Evolutionary conservation across 2,797 vertebrate genomes (phyloP).

Genomic region (Pseudomugil tenellus): DNA sequence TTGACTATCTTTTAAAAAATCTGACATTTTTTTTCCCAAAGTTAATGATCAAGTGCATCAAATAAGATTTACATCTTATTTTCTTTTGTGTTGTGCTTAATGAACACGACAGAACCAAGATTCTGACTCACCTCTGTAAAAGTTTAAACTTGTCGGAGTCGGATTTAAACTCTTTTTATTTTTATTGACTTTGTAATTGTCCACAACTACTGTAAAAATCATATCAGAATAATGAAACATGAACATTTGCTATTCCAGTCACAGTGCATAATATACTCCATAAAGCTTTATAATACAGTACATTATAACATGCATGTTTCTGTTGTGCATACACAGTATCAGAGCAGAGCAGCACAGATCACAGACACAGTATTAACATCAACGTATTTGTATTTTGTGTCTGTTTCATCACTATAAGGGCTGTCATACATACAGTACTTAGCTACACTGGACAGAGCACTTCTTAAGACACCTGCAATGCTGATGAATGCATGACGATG

Average conservation of each 20-base stretch:
- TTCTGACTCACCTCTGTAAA: conserved; percentile 30
- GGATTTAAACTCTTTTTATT: conserved; percentile 49
- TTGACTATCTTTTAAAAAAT: conserved; percentile 54
- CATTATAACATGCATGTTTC: conserved; percentile 71
- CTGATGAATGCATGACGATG: conserved; percentile 49
- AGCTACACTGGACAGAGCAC: conserved; percentile 44
- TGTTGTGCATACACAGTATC: conserved; percentile 67
- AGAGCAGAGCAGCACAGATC: conserved; percentile 51
- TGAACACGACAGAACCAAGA: conserved; percentile 14
- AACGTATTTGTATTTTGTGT: conserved; percentile 52
- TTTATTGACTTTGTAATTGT: conserved; percentile 58
- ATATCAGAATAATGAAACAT: conserved; percentile 68
- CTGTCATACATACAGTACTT: conserved; percentile 50
- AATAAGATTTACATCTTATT: conserved; percentile 38
- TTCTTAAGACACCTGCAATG: conserved; percentile 71
- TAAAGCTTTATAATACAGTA: conserved; percentile 63
- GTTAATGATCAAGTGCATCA: conserved; percentile 35
- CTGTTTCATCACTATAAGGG: conserved; percentile 39
- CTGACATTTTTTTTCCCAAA: conserved; percentile 1
- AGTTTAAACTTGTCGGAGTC: conserved; percentile 19
- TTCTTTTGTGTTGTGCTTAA: background rate
- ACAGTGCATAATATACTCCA: conserved; percentile 65
- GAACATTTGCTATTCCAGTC: conserved; percentile 59
- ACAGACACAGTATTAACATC: conserved; percentile 54
- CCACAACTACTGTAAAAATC: conserved; percentile 77